These are phyloP conservation scores for Parazoanthus swiftii DNA, from an alignment of 92 coral and sea anemone species.

Conservation along the genomic window DNA sequence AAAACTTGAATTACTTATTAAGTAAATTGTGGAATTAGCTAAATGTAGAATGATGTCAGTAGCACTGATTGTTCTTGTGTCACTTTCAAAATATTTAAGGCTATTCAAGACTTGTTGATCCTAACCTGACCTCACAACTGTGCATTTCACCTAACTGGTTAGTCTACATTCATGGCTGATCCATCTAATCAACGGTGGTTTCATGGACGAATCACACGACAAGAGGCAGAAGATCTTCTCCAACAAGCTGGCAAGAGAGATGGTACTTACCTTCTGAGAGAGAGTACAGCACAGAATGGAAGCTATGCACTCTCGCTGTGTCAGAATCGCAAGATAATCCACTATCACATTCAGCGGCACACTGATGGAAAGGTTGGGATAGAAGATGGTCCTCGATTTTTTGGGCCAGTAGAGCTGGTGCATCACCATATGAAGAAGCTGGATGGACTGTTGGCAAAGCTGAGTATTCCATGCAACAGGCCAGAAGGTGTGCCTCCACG, in stretches of 20 bases:
- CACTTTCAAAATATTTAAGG: background rate
- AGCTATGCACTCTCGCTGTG: conserved; percentile 97
- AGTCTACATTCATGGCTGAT: conserved; percentile 25
- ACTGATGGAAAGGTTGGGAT: conserved; percentile 90
- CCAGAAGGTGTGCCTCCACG: conserved; percentile 76
- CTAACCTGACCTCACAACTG: background rate
- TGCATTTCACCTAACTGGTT: background rate
- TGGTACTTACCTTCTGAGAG: conserved; percentile 84
- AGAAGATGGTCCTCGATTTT: conserved; percentile 90
- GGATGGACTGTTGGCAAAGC: conserved; percentile 82
- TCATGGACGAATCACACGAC: conserved; percentile 92
- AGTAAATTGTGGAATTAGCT: background rate
- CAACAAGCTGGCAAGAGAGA: conserved; percentile 62
- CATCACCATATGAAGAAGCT: conserved; percentile 68
- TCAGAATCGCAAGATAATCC: conserved; percentile 75
- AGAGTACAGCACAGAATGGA: conserved; percentile 86
- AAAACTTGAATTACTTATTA: background rate
- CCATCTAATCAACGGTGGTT: conserved; percentile 69
- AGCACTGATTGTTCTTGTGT: background rate
- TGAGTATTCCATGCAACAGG: conserved; percentile 77
- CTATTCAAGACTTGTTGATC: background rate
- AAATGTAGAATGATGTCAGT: background rate
- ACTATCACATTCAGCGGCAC: conserved; percentile 91
- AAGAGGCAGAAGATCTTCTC: conserved; percentile 87
- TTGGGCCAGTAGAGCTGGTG: conserved; percentile 90